Base-by-base conservation (phyloP, 2,113 vertebrate genomes). In the Pedionomus torquatus region DNA sequence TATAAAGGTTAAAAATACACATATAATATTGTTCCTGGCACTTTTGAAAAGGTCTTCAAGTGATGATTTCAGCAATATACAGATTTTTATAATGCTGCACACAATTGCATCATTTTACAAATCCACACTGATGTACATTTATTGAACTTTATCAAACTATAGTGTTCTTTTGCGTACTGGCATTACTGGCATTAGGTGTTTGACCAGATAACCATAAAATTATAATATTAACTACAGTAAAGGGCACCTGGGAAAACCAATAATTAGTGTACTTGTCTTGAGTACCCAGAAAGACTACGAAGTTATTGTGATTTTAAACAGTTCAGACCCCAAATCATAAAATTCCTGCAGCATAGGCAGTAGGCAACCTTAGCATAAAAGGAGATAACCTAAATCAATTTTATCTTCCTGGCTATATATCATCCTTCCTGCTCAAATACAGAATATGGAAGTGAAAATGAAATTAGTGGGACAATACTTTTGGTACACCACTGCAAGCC, bases 1-100 rank as follows among this genome's bases (percentile, higher is more conserved):
- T 90, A 94, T 93, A 97, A 93, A 97, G 90, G 89, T 96, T 97
- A 97, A 96, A 96, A 96, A 94, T 81, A 96, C 88, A 92, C 25
- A 87, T 66, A 92, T 77, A 90, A 93, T 95, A 88, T 71, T 87
- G 75, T 78, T 96, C 23, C 81, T 94, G 87, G 86, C 80, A 95
- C 74, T 92, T 97, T 91, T 70, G 41, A 72, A 93, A 92, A 95
- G 88, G 85, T 96, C 88, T 95, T 91, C 66, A 81, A 89, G 77
- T 72, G 74, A 89, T 90, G 60, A 93, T 92, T 96, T 95, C 83
- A 93, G 71, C 80, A 96, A 66, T 81, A 96, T 65, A 95, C 16
- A 78, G 41, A 92, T 91, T 94, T 90, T 85, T 48, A 86, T 92
- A 92, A 83, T 80, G 83, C 89, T 83, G 54, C 48, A 69, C 66